phyloP scores from a whole-genome alignment of 2,888 invertebrate genomes.

The Drosophila borealis region DNA sequence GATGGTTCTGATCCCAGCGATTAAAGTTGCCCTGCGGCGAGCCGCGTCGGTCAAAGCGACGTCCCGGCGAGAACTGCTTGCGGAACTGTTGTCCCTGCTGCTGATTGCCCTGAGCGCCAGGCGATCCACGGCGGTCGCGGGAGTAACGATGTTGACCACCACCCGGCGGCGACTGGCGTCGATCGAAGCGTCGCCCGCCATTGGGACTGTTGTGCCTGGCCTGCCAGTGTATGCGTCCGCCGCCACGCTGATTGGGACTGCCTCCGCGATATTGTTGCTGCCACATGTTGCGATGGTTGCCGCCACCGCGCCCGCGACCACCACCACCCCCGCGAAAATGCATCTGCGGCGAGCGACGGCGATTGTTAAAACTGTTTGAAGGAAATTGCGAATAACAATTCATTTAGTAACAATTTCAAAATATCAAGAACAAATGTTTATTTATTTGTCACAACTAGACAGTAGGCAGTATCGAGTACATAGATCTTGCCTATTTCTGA shows the following conservation, averaged over 20 bases:
- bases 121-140: slow-evolving; percentile 73
- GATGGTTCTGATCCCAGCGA: slow-evolving; percentile 76
- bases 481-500: not conserved
- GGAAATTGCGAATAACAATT: not conserved
- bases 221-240: slow-evolving; percentile 79
- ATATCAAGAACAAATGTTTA: not conserved
- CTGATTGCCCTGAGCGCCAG: slow-evolving; percentile 34
- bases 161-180: slow-evolving; percentile 67
- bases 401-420: slow-evolving; percentile 1
- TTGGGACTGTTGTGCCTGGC: slow-evolving; percentile 81
- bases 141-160: slow-evolving; percentile 56
- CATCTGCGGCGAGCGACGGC: slow-evolving; percentile 80
- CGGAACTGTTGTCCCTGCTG: slow-evolving; percentile 76
- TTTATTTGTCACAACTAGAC: not conserved
- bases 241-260: slow-evolving; percentile 76
- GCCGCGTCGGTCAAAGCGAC: slow-evolving; percentile 78
- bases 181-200: slow-evolving; percentile 70
- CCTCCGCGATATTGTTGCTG: slow-evolving; percentile 59
- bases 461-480: not conserved
- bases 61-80: slow-evolving; percentile 74
- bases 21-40: slow-evolving; percentile 74
- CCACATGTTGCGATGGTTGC: slow-evolving; percentile 73
- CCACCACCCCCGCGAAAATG: slow-evolving; percentile 75
- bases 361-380: slow-evolving; percentile 77
- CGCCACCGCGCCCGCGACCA: slow-evolving; percentile 64